Percentiles rank a stretch among this genome's conserved stretches.
These are phyloP conservation scores for Lepidostoma basale DNA, from an alignment of 1,140 invertebrate species.

Conservation along the genomic window DNA sequence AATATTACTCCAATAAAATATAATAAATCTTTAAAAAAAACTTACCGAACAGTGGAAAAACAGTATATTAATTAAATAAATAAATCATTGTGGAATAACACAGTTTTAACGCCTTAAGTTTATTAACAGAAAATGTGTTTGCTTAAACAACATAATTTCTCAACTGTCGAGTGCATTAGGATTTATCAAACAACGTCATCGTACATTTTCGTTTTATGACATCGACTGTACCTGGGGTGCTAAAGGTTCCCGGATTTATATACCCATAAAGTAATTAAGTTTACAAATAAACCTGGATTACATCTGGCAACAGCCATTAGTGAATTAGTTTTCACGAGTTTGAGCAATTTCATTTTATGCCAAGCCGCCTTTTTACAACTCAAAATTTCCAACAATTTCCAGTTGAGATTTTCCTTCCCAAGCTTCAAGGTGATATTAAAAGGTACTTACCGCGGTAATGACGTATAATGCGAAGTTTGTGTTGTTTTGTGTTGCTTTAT, in stretches of 20 bases:
- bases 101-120: too few species aligned
- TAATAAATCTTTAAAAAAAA: too few species aligned
- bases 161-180: too few species aligned
- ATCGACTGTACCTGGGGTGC: not conserved
- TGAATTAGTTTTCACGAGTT: constrained; percentile 17
- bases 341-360: constrained; percentile 12
- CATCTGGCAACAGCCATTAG: not conserved
- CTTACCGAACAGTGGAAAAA: too few species aligned
- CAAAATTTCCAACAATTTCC: not conserved
- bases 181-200: too few species aligned
- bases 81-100: too few species aligned
- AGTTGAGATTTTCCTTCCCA: not conserved
- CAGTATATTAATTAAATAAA: too few species aligned
- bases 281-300: not conserved
- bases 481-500: too few species aligned
- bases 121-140: too few species aligned
- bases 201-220: too few species aligned
- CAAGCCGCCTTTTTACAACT: not conserved
- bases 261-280: not conserved
- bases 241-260: not conserved
- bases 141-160: too few species aligned
- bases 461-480: not conserved
- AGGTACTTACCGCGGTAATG: not conserved
- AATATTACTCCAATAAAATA: too few species aligned
- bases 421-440: constrained; percentile 9